These are phyloP conservation scores for Eriosoma lanigerum DNA, from an alignment of 1,140 invertebrate genomes.

Conservation along the genomic window DNA sequence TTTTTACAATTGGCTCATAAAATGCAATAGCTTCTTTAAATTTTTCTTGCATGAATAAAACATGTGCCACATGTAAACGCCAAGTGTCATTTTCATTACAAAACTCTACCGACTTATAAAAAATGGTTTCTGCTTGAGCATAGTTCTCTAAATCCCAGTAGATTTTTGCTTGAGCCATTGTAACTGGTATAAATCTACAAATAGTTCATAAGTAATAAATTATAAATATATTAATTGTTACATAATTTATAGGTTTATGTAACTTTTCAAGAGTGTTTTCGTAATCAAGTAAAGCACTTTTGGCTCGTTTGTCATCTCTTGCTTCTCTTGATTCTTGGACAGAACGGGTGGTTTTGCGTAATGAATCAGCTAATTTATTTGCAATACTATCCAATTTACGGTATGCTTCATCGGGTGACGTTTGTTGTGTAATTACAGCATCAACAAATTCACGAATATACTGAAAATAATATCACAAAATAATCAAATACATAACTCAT, in stretches of 20 bases:
- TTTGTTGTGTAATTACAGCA: constrained; percentile 95
- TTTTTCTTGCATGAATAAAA: constrained; percentile 99
- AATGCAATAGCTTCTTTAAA: constrained; percentile 97
- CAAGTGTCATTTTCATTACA: constrained; percentile 96
- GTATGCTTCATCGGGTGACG: constrained; percentile 95
- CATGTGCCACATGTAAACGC: constrained; percentile 97
- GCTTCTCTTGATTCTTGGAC: constrained; percentile 87
- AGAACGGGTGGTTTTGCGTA: constrained; percentile 90
- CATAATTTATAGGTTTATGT: not conserved
- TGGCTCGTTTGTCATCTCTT: constrained; percentile 85
- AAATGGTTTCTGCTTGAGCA: constrained; percentile 89
- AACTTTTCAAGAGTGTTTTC: constrained; percentile 88
- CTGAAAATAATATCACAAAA: constrained; percentile 59
- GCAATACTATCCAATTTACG: constrained; percentile 95
- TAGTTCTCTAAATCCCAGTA: constrained; percentile 99
- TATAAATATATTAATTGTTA: not conserved
- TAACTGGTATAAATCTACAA: constrained; percentile 78
- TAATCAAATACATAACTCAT: not conserved
- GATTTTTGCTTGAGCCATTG: constrained; percentile 99
- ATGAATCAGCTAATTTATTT: constrained; percentile 83
- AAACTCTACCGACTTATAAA: constrained; percentile 95
- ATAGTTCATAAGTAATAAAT: not conserved
- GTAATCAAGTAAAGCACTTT: constrained; percentile 88
- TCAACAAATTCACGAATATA: constrained; percentile 89
- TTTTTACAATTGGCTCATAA: constrained; percentile 97